Base-by-base conservation (phyloP, 2,888 invertebrate species). In the Agrochola litura region DNA sequence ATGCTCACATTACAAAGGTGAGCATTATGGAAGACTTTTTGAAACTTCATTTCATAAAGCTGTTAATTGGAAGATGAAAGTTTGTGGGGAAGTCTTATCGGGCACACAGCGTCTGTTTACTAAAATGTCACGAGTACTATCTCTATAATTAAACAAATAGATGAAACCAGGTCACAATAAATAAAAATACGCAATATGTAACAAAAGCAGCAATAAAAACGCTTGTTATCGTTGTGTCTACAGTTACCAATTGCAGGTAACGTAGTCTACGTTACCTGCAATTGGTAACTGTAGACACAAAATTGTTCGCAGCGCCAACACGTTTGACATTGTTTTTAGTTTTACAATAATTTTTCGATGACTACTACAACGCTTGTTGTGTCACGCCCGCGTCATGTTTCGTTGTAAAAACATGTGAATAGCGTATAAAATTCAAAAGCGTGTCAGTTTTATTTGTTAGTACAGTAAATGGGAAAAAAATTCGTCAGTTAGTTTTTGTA, bases 321-420 rank as follows among this genome's bases (percentile, higher is more conserved):
- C 22, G 49, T 60, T 52, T 75, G 49, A 37, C 73, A 72, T 30
- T 75, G 72, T 82, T 85, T 81, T 77, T 74, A 66, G 73, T 69
- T 81, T 60, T 37, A 58, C 16, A 68, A 65, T 82, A 82, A 69
- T 73, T 85, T 86, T 83, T 86, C 76, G 78, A 85, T 86, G 84
- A 85, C 72, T 73, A 81, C 76, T 61, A 72, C 54, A 86, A 65
- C 52, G 83, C 63, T 54, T 73, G 86, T 71, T 73, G 65, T 75
- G 79, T 79, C 84, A 84, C 76, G 78, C 60, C n/a, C 75, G 69
- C 46, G 76, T 75, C 81, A 77, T 76, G 78, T 87, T 75, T 68
- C 68, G 43, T 58, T 65, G 72, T 76, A 74, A 78, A 52, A 87
- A 77, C 69, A 87, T 43, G 65, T 70, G 66, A 76, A 77, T 41